These are phyloP conservation scores for Spialia ferax DNA, from an alignment of 2,888 invertebrate species.

Conservation along the genomic window DNA sequence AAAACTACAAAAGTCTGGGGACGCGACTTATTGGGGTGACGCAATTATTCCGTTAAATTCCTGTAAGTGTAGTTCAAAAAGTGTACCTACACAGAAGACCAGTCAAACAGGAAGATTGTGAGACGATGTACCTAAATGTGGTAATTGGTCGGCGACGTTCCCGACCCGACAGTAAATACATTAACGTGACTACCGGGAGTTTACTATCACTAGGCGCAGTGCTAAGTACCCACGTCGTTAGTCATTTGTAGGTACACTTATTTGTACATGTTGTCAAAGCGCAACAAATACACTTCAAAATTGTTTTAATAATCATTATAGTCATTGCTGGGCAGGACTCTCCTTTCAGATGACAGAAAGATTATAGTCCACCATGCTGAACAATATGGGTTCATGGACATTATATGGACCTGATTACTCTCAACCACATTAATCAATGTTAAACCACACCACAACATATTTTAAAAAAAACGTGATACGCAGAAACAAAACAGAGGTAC, in stretches of 20 bases:
- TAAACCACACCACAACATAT: background rate
- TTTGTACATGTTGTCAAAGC: background rate
- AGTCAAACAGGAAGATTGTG: conserved; percentile 31
- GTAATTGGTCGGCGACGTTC: conserved; percentile 33
- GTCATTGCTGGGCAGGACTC: background rate
- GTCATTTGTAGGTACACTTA: background rate
- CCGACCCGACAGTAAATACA: conserved; percentile 36
- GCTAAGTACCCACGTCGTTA: background rate
- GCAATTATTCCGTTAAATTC: too few species aligned
- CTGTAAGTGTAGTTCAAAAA: too few species aligned
- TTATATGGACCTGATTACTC: too few species aligned
- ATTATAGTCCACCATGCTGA: too few species aligned
- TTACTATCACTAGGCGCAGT: background rate
- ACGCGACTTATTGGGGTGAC: too few species aligned
- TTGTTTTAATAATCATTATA: background rate
- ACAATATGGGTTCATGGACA: too few species aligned
- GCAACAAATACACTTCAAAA: background rate
- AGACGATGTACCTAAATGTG: conserved; percentile 29
- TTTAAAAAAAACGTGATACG: too few species aligned
- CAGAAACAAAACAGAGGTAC: too few species aligned
- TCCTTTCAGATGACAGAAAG: background rate
- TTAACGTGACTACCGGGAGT: conserved; percentile 30
- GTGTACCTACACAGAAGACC: conserved; percentile 10
- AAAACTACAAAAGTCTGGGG: too few species aligned
- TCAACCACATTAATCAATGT: background rate